phyloP scores from a whole-genome alignment of 2,888 invertebrate species.

The Eucera pruinosa region DNA sequence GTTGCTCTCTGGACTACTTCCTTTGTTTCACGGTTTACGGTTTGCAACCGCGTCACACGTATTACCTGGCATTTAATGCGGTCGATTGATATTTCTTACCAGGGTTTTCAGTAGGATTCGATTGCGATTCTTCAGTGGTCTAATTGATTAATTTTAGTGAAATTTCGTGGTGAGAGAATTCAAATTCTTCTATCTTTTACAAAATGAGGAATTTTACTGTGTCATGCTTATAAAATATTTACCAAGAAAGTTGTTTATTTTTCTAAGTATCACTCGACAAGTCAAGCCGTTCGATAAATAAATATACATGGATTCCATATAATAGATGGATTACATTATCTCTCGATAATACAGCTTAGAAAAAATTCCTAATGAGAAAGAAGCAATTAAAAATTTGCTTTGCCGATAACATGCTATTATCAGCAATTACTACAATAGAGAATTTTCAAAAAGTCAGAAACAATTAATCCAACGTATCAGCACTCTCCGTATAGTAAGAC shows the following conservation, averaged over 20 bases:
- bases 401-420: neutral
- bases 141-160: no score
- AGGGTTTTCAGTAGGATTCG: neutral
- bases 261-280: constrained; percentile 6
- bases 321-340: neutral
- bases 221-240: constrained; percentile 1
- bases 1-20: neutral
- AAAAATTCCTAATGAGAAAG: constrained; percentile 19
- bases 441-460: neutral
- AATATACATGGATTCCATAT: neutral
- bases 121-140: neutral
- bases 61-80: neutral
- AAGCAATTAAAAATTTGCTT: constrained; percentile 10
- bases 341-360: constrained; percentile 3
- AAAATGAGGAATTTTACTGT: neutral
- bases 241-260: constrained; percentile 4
- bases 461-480: neutral
- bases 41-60: neutral
- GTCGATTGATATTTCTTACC: neutral
- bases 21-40: neutral
- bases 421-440: neutral
- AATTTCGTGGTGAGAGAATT: neutral
- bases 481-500: neutral
- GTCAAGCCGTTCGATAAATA: constrained; percentile 4
- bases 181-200: neutral